Evolutionary conservation across 2,888 invertebrate species (phyloP), one percentile per base, ranked within the genome.

Genomic region (Drymonia ruficornis): DNA sequence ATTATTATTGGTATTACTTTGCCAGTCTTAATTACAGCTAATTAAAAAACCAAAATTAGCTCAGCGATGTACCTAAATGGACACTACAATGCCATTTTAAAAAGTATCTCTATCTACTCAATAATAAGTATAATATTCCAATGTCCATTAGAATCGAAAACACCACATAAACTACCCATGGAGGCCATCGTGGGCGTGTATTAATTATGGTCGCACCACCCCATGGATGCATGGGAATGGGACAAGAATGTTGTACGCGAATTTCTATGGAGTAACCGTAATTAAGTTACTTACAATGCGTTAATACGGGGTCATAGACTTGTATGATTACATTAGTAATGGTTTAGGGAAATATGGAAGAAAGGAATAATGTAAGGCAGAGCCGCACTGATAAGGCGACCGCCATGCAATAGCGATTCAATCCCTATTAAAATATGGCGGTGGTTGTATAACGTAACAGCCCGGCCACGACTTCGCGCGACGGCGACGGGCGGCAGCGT

Each of bases 131-230:
- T 40, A 15, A 16, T 16, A 16, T 40, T 40, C 8, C 16, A 40
- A 9, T 40, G 8, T 40, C 40, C 16, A 40, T 15, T 15, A 38
- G 15, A 15, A 15, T 40, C 40, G 16, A 16, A 63, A 60, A 61
- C 42, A 56, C 46, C 28, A 46, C 59, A 57, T 55, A 50, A 55
- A 55, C 54, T 49, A 70, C 59, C 61, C 61, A 68, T 60, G 61
- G 63, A 16, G 45, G 51, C 56, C 53, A 34, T 31, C 54, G 83
- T 84, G 81, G 87, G 87, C 87, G 87, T 73, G 80, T 86, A 87
- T 87, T 87, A 87, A 88, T 88, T 88, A 87, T 77, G 50, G 63
- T 51, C 59, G 78, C 63, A 69, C 80, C 85, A 81, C 84, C 83
- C 78, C 63, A 58, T 62, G 57, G 64, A 63, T 55, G 58, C 78